Evolutionary conservation across 2,888 invertebrate genomes (phyloP).

Genomic region (Biston betularia): DNA sequence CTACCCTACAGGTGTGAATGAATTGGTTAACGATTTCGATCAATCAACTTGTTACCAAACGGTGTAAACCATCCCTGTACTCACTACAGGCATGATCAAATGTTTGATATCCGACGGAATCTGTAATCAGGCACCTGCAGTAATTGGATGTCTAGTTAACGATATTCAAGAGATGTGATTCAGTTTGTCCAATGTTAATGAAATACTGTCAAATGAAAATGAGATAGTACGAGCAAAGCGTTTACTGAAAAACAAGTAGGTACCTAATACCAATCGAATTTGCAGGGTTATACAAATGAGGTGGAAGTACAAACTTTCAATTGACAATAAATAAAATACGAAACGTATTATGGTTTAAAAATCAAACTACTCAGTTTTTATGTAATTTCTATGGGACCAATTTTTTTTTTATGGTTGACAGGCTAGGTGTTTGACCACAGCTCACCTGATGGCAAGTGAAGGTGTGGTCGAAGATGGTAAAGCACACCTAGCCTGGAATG

Average conservation of each 20-base stretch:
- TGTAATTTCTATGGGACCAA: too few relatives aligned
- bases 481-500: too few relatives aligned
- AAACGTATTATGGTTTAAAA: too few relatives aligned
- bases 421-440: too few relatives aligned
- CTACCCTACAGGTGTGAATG: too few relatives aligned
- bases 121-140: slow-evolving; percentile 31
- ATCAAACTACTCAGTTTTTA: too few relatives aligned
- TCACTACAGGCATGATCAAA: slow-evolving; percentile 24
- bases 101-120: slow-evolving; percentile 36
- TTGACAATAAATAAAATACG: too few relatives aligned
- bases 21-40: not conserved
- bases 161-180: slow-evolving; percentile 27
- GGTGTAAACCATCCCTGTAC: slow-evolving; percentile 5
- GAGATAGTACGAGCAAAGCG: slow-evolving; percentile 1
- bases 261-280: slow-evolving; percentile 1
- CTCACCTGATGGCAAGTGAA: too few relatives aligned
- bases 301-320: too few relatives aligned
- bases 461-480: too few relatives aligned
- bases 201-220: slow-evolving; percentile 24
- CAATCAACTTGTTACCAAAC: not conserved
- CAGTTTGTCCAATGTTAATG: slow-evolving; percentile 29
- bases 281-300: too few relatives aligned
- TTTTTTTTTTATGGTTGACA: too few relatives aligned
- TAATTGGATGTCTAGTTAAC: slow-evolving; percentile 31
- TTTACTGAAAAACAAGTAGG: slow-evolving; percentile 3